Percentiles rank a stretch among this genome's conserved stretches.
These are phyloP conservation scores for Diuraphis noxia DNA, from an alignment of 1,140 invertebrate species.

Conservation along the genomic window DNA sequence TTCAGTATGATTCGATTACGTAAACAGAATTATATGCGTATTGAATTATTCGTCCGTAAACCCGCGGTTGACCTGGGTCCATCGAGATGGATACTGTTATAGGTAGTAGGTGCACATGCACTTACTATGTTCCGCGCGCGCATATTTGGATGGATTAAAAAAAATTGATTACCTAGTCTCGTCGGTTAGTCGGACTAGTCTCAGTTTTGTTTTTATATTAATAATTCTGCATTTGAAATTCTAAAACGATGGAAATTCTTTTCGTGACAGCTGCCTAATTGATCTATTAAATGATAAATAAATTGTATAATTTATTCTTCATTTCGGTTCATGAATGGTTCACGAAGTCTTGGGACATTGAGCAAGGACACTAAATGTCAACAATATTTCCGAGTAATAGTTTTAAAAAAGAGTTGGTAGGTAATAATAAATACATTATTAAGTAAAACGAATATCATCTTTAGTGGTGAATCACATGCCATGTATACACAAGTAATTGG, in stretches of 20 bases:
- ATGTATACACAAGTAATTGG: not conserved
- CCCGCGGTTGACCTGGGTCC: not conserved
- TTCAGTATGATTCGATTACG: not conserved
- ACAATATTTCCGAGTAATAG: not conserved
- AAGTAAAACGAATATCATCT: not conserved
- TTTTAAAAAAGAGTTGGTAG: not conserved
- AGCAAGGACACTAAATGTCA: not conserved
- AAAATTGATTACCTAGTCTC: not conserved
- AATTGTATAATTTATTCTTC: too few relatives aligned
- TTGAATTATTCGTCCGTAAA: not conserved
- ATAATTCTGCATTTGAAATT: not conserved
- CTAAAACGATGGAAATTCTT: not conserved
- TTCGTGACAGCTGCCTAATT: not conserved
- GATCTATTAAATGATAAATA: not conserved
- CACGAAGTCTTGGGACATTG: not conserved
- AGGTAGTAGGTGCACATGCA: not conserved
- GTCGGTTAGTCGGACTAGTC: not conserved
- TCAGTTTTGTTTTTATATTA: not conserved
- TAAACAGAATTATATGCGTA: not conserved
- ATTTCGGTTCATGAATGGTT: too few relatives aligned
- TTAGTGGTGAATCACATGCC: not conserved
- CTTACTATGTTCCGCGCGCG: not conserved
- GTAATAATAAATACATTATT: constrained; percentile 12
- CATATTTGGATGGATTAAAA: not conserved
- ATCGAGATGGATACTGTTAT: not conserved